Base-by-base conservation (phyloP, 2,888 invertebrate genomes). In the Myopa tessellatipennis region DNA sequence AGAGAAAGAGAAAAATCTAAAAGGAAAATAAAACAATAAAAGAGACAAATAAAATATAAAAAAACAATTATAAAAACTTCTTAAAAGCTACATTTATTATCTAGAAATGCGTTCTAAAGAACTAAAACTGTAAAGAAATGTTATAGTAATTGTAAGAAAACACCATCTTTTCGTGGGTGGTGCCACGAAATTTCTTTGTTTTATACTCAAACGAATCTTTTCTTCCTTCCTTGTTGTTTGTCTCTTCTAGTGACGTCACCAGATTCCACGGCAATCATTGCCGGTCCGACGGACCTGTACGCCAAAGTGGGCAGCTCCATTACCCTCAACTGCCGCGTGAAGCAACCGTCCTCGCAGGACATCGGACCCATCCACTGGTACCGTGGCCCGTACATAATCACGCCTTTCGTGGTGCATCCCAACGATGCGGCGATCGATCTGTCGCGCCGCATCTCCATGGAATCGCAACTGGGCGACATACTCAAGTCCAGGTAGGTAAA, bases 221-320 rank as follows among this genome's bases (percentile, higher is more conserved):
- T 36, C 65, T 65, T 38, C 2, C 36, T 38, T 72, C 36, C 63
- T 40, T 75, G 74, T 71, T 76, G 26, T 82, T 74, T 77, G 38
- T 73, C 73, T 79, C 67, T 79, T 84, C 74, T 83, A 88, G 89
- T 87, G 72, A 87, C 87, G 82, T 86, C 88, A 80, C 86, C 92
- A 92, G 94, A 94, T 90, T 92, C 93, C 81, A 92, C 91, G 90
- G 94, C 93, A 82, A 90, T 91, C 85, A 93, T 94, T 88, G 89
- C 91, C 85, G 93, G 93, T 80, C 92, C 92, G 81, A 86, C 91
- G 81, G 94, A 94, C 87, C 90, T 94, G 80, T 93, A 94, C 90
- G 93, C 94, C 81, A 94, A 94, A 89, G 92, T 93, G 80, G 94
- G 94, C 81, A 94, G 94, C 88, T 91, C 92, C 78, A 92, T 95